These are phyloP conservation scores for Tridacna gigas DNA, from an alignment of 2,888 invertebrate genomes.

Conservation along the genomic window DNA sequence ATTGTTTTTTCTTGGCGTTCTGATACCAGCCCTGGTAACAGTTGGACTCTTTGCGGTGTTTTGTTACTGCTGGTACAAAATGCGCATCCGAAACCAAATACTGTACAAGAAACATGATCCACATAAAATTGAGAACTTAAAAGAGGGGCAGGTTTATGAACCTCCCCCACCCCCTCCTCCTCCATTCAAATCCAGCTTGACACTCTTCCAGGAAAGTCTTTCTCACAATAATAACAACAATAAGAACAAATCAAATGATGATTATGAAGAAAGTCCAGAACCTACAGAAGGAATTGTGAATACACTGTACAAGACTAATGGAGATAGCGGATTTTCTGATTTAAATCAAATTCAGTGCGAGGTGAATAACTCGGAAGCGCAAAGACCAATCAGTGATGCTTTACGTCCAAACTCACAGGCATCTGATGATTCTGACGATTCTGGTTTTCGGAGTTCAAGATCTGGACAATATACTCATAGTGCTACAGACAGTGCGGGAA, in stretches of 20 bases:
- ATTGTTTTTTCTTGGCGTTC: constrained; percentile 81
- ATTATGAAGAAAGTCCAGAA: constrained; percentile 64
- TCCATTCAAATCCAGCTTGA: constrained; percentile 45
- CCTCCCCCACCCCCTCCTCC: constrained; percentile 71
- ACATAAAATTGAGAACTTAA: constrained; percentile 66
- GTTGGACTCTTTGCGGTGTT: constrained; percentile 80
- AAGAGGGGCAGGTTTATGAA: constrained; percentile 66
- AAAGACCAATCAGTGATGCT: constrained; percentile 53
- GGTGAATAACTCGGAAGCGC: constrained; percentile 37
- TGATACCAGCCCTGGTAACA: constrained; percentile 81
- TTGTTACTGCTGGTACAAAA: constrained; percentile 80
- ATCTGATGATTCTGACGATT: constrained; percentile 80
- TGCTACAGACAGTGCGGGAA: constrained; percentile 72
- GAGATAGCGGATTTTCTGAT: constrained; percentile 76
- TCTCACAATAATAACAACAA: constrained; percentile 52
- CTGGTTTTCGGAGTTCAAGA: constrained; percentile 79
- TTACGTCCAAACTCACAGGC: constrained; percentile 79
- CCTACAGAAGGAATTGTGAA: constrained; percentile 61
- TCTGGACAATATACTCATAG: constrained; percentile 75
- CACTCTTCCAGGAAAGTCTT: constrained; percentile 42
- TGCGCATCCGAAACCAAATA: constrained; percentile 72
- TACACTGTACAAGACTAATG: constrained; percentile 70
- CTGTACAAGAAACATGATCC: constrained; percentile 78
- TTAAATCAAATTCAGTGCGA: constrained; percentile 71
- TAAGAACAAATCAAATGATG: constrained; percentile 51